Base-by-base conservation (phyloP, 2,113 vertebrate species). In the Cervus canadensis region DNA sequence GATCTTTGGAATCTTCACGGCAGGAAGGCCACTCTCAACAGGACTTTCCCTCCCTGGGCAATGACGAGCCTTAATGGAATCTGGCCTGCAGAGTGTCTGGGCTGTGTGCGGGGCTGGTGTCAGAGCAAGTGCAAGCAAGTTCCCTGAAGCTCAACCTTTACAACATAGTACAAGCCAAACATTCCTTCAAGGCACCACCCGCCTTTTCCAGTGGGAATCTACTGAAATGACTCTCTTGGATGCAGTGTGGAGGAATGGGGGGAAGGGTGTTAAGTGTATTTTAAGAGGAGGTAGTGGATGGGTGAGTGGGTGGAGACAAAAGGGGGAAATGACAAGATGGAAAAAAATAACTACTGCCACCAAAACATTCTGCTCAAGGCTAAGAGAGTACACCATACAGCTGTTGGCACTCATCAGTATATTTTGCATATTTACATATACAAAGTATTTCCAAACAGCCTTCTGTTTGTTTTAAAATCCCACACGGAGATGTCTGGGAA, bases 341-440 rank as follows among this genome's bases (percentile, higher is more conserved):
- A 97, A 98, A 98, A 79, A 97, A 96, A 98, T 85, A 96, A 95
- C 50, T 56, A 96, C 96, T 98, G 92, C 94, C 98, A 97, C 96
- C 96, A 97, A 98, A 98, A 98, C 93, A 78, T 92, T 98, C 74
- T 83, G 97, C 97, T 98, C 82, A 64, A 97, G 93, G 98, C 96
- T 94, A 89, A 97, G 86, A 2, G 57, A 98, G 97, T 97, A 98
- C 97, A 98, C 86, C 57, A 98, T 97, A 92, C 99, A 99, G 98
- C 98, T 99, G 98, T 98, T 97, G 97, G 98, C 87, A 97, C 98
- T 98, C 97, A 98, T 98, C 98, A 97, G 97, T 98, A 99, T 99
- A 97, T 98, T 99, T 99, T 98, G 98, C 98, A 98, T 99, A 99
- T 99, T 99, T 99, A 98, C 98, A 98, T 98, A 98, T 93, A 98